Evolutionary conservation across 2,888 invertebrate genomes (phyloP).

Genomic region (Epicampocera succincta): DNA sequence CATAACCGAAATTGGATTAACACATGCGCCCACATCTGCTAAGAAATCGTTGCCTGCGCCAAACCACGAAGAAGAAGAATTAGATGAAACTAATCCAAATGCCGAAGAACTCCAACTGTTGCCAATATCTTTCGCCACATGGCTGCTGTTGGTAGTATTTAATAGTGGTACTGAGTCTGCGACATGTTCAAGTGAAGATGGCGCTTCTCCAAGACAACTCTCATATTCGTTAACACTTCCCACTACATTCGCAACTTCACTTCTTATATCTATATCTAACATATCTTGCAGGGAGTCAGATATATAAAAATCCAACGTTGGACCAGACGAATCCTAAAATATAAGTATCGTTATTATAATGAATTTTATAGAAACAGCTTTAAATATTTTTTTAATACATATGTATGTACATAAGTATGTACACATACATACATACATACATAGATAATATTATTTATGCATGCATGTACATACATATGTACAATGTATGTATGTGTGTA

Average conservation of each 20-base stretch:
- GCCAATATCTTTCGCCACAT: constrained; percentile 62
- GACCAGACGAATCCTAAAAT: constrained; percentile 83
- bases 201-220: constrained; percentile 79
- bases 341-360: not conserved
- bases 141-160: constrained; percentile 70
- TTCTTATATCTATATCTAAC: constrained; percentile 94
- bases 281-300: constrained; percentile 92
- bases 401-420: not conserved
- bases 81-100: constrained; percentile 71
- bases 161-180: constrained; percentile 78
- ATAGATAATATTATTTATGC: no score
- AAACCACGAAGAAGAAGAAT: constrained; percentile 75
- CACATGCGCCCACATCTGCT: constrained; percentile 86
- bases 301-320: constrained; percentile 85
- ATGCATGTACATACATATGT: no score
- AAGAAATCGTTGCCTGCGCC: constrained; percentile 84
- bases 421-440: no score
- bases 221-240: constrained; percentile 87
- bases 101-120: constrained; percentile 67
- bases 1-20: constrained; percentile 95
- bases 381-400: no score
- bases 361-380: constrained; percentile 1
- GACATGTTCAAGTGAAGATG: constrained; percentile 81
- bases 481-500: not conserved
- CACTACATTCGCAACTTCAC: constrained; percentile 91